Evolutionary conservation across 2,888 invertebrate species (phyloP).

Genomic region (Plutella xylostella): DNA sequence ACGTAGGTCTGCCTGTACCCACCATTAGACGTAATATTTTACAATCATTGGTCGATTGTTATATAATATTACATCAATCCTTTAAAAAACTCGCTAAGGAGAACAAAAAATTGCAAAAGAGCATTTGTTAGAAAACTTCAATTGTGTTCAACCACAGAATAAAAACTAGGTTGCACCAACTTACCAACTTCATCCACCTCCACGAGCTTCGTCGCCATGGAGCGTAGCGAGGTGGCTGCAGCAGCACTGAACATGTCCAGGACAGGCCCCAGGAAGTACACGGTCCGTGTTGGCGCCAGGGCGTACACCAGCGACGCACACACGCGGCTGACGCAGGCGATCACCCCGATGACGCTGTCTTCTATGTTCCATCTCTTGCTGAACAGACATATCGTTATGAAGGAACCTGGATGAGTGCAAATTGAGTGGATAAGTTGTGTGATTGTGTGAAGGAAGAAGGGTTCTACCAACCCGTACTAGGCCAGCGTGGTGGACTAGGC

Average conservation of each 20-base stretch:
- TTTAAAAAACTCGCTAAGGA: too few relatives aligned
- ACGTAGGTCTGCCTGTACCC: too few relatives aligned
- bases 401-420: conserved; percentile 47
- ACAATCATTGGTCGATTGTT: too few relatives aligned
- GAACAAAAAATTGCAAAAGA: too few relatives aligned
- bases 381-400: conserved; percentile 64
- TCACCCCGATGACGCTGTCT: conserved; percentile 59
- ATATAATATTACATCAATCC: too few relatives aligned
- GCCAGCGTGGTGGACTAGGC: too few relatives aligned
- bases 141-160: neutral
- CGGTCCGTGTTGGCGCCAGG: conserved; percentile 47
- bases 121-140: too few relatives aligned
- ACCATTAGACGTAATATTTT: too few relatives aligned
- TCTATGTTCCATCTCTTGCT: conserved; percentile 61
- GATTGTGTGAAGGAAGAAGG: too few relatives aligned
- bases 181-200: conserved; percentile 67
- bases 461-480: too few relatives aligned
- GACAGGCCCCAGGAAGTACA: conserved; percentile 65
- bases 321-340: conserved; percentile 65
- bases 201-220: conserved; percentile 69
- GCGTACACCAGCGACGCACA: conserved; percentile 62
- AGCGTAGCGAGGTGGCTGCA: conserved; percentile 66
- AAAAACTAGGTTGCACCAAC: conserved; percentile 19
- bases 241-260: conserved; percentile 70
- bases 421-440: too few relatives aligned